phyloP scores from a whole-genome alignment of 2,888 invertebrate genomes.

The Drosophila putrida region DNA sequence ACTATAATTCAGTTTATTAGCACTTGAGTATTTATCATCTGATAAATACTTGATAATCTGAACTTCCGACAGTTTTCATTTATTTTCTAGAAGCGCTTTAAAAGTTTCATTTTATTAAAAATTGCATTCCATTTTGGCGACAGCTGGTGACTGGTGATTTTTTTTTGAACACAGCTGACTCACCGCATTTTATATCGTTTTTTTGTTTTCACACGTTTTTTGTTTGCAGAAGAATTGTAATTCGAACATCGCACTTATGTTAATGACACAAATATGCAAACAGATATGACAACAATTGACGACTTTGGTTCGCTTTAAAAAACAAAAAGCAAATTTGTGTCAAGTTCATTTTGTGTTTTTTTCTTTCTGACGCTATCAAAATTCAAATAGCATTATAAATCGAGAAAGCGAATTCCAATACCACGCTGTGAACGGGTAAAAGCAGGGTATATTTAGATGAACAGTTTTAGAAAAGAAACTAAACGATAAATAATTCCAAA shows the following conservation, averaged over 20 bases:
- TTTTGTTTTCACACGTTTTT: conserved; percentile 63
- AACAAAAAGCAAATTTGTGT: conserved; percentile 48
- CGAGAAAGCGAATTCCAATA: conserved; percentile 9
- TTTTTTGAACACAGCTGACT: conserved; percentile 41
- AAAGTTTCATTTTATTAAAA: conserved; percentile 26
- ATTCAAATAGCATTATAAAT: conserved; percentile 37
- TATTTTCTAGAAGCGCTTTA: not conserved
- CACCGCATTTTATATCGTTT: conserved; percentile 29
- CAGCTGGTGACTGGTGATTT: conserved; percentile 26
- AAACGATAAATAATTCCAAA: too few species aligned
- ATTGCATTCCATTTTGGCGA: conserved; percentile 26
- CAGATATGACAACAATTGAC: conserved; percentile 34
- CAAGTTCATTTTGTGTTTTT: conserved; percentile 61
- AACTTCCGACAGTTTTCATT: not conserved
- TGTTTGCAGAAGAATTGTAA: conserved; percentile 55
- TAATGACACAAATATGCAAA: conserved; percentile 40
- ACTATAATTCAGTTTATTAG: too few species aligned
- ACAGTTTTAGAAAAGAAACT: not conserved
- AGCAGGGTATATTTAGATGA: not conserved
- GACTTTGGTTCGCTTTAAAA: conserved; percentile 10
- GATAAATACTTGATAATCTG: not conserved
- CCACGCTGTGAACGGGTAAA: not conserved
- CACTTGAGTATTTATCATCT: not conserved
- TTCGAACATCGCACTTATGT: conserved; percentile 51
- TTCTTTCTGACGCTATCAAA: conserved; percentile 39